These are phyloP conservation scores for Bugulina stolonifera DNA, from an alignment of 2,888 invertebrate species.

Conservation along the genomic window DNA sequence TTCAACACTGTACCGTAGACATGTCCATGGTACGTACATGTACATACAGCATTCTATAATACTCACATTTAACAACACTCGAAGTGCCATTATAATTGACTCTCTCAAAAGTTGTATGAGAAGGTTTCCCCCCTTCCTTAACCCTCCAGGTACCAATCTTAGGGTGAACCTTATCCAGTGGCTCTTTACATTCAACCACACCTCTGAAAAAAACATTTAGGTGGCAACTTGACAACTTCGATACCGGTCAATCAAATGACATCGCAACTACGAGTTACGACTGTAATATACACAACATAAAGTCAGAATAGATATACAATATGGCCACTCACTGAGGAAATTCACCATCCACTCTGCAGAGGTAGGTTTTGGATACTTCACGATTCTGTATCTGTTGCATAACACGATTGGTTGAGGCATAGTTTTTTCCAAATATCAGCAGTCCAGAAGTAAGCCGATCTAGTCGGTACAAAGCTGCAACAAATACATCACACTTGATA, in stretches of 20 bases:
- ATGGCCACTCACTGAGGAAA: slow-evolving; percentile 45
- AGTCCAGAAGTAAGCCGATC: slow-evolving; percentile 94
- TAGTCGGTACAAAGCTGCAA: slow-evolving; percentile 75
- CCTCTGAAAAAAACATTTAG: slow-evolving; percentile 61
- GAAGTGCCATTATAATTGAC: slow-evolving; percentile 81
- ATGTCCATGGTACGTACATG: no score
- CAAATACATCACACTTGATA: neutral
- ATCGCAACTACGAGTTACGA: no score
- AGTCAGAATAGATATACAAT: no score
- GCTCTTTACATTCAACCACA: slow-evolving; percentile 76
- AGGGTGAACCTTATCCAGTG: slow-evolving; percentile 87
- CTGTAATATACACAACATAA: no score
- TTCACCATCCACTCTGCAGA: slow-evolving; percentile 47
- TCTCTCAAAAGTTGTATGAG: slow-evolving; percentile 82
- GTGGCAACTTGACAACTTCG: no score
- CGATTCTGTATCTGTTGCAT: slow-evolving; percentile 83
- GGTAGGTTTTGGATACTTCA: slow-evolving; percentile 66
- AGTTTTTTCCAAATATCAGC: slow-evolving; percentile 84
- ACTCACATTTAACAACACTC: slow-evolving; percentile 83
- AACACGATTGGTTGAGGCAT: slow-evolving; percentile 87
- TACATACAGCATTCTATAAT: no score
- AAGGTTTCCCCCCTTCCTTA: slow-evolving; percentile 89
- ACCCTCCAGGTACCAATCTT: slow-evolving; percentile 81
- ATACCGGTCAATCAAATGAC: no score
- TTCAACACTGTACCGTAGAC: no score